Base-by-base conservation (phyloP, 1,140 invertebrate species). In the Brachionus asplanchnoidis region DNA sequence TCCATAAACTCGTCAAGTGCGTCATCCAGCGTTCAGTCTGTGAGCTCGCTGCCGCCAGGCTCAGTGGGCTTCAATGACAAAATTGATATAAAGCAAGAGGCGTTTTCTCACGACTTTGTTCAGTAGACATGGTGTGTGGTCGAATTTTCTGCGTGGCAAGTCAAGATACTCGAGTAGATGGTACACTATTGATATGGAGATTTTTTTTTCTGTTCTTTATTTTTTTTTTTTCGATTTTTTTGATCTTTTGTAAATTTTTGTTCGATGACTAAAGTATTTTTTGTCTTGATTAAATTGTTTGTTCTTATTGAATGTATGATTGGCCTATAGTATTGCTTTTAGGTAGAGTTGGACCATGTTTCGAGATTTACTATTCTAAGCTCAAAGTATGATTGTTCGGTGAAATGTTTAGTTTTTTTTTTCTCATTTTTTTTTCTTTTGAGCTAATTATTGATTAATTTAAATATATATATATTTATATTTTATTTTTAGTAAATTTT, bases 21-120 rank as follows among this genome's bases (percentile, higher is more conserved):
- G 3, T 50, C 42, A 50, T 77, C 73, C n/a, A 77, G 42, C 26
- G 44, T 77, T 50, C 40, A 46, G 20, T 77, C 73, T 2, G 20
- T 77, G 42, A 36, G 23, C 46, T 77, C 73, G 7, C 2, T 77
- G 2, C 73, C 42, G 14, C 42, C 42, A 9, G 3, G 12, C 2
- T 75, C 32, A 36, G 32, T 23, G 0, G 32, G 40, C 11, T 44
- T 36, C 40, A n/a, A 75, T 14, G 42, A 50, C 2, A 50, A 77
- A 6, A 50, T 4, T 50, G 73, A 50, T 26, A 77, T 77, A 20
- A 73, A 73, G 42, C 68, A 73, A 73, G 68, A 73, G 42, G 68
- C 36, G 17, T 40, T 17, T 73, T 40, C 40, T 42, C 68, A 73
- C 17, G 68, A 73, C 17, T 40, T 42, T 60, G 9, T 9, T 23